Base-by-base conservation (phyloP, 2,888 invertebrate species). In the Rhaphigaster nebulosa region DNA sequence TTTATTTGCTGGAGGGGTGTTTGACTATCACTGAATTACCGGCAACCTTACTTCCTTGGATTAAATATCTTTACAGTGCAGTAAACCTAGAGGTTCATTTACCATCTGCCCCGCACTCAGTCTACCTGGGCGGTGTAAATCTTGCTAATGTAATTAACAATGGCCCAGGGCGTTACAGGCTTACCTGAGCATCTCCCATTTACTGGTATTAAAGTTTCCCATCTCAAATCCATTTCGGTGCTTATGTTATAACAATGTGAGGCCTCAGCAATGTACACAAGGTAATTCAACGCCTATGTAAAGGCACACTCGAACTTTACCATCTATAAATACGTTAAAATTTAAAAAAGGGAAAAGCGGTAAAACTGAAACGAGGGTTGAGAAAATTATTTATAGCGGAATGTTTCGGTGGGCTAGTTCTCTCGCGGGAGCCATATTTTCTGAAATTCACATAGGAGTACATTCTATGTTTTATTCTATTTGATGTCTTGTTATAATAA, bases 141-240 rank as follows among this genome's bases (percentile, higher is more conserved):
- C 70, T 76, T 76, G 70, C 38, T 76, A 76, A 76, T 76, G 70
- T 76, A 76, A 76, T 76, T 76, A 76, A 76, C 70, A 76, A 76
- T 38, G 38, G 70, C 38, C 70, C 20, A 20, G 6, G 38, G 70
- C 34, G 70, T 12, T 76, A 6, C 38, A 6, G 70, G 38, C 20
- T 76, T 76, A 23, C 70, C 70, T 29, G 5, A 34, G 70, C 70
- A 38, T 23, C 70, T 34, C 70, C 70, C 70, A 76, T 76, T 76
- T 76, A 76, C 18, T 76, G 70, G 34, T 76, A 76, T 38, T 76
- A 76, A 76, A 76, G 70, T 76, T 38, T 18, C 65, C 34, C 70
- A 70, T 70, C 34, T 12, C 70, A 10, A 76, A 76, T 38, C 70
- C 70, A 38, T 76, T 76, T 23, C 10, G 20, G 5, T 76, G 20